A percentile compares a stretch with the other conserved stretches of the same genome.
Conservation (phyloP, 2,797 vertebrate species). For the Spatula versicolor region DNA sequence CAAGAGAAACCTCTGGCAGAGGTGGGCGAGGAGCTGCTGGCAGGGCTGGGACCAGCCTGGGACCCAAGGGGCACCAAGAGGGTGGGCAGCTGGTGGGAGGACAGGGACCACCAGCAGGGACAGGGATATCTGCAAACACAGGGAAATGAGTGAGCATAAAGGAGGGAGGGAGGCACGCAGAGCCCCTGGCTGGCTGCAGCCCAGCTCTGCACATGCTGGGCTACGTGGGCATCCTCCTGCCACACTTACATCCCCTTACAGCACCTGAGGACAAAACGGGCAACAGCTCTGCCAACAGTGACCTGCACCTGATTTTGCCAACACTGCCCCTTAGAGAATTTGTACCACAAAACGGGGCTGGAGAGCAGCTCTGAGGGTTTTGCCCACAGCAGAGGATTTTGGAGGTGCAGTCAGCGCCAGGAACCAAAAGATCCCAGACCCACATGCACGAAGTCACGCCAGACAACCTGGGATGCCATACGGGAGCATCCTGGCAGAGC, state of each 20-base stretch:
- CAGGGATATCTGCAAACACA: not conserved
- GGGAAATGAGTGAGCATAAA: fast-evolving
- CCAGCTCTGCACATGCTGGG: not conserved
- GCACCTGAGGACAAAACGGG: fast-evolving
- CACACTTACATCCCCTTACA: not conserved
- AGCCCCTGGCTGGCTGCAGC: not conserved
- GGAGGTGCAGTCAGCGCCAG: not conserved
- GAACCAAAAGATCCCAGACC: not conserved
- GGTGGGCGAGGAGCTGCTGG: too few species aligned
- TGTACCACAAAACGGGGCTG: not conserved
- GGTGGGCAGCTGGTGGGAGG: not conserved
- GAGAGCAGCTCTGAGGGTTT: fast-evolving
- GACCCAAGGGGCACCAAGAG: not conserved
- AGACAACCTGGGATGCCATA: constrained; percentile 28
- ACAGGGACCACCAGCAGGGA: not conserved
- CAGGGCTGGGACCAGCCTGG: not conserved
- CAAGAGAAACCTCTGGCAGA: not conserved
- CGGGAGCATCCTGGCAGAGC: constrained; percentile 10
- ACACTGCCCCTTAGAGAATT: not conserved
- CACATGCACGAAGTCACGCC: not conserved
- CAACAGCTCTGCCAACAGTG: fast-evolving
- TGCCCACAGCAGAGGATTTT: not conserved
- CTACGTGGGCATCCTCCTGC: not conserved
- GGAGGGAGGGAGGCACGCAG: not conserved
- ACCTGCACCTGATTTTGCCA: not conserved